These are phyloP conservation scores for Hycleus phaleratus DNA, from an alignment of 1,140 invertebrate genomes.

Conservation along the genomic window DNA sequence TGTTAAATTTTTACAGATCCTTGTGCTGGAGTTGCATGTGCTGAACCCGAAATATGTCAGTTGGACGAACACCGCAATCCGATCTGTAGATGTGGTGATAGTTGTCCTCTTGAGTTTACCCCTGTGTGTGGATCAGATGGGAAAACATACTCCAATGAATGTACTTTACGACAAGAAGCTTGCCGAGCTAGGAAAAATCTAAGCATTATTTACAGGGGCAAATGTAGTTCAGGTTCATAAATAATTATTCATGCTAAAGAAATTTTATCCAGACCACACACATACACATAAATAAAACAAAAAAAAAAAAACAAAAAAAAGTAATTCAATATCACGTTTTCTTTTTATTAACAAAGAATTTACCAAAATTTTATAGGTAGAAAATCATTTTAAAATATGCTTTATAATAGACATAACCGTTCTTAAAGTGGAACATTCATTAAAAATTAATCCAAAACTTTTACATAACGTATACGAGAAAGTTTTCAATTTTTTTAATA, in stretches of 20 bases:
- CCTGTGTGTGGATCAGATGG: conserved; percentile 81
- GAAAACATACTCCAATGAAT: conserved; percentile 82
- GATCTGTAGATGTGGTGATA: conserved; percentile 69
- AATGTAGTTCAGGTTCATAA: conserved; percentile 63
- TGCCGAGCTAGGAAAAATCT: conserved; percentile 64
- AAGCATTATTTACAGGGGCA: conserved; percentile 69
- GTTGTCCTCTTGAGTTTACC: conserved; percentile 69
- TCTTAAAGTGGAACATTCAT: too few relatives aligned
- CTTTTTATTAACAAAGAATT: too few relatives aligned
- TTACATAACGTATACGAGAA: neutral
- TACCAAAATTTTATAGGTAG: too few relatives aligned
- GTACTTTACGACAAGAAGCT: conserved; percentile 66
- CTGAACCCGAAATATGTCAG: conserved; percentile 74
- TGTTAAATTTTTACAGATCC: conserved; percentile 56
- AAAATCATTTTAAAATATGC: too few relatives aligned
- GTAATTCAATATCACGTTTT: too few relatives aligned
- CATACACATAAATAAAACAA: neutral
- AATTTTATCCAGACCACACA: neutral
- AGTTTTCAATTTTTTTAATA: neutral
- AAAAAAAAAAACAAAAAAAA: neutral
- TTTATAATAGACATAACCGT: too few relatives aligned
- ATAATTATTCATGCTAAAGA: neutral
- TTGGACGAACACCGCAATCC: conserved; percentile 70
- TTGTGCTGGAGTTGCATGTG: conserved; percentile 66
- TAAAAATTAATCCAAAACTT: too few relatives aligned